phyloP scores from a whole-genome alignment of 2,888 invertebrate genomes.

The Acrobasis suavella region DNA sequence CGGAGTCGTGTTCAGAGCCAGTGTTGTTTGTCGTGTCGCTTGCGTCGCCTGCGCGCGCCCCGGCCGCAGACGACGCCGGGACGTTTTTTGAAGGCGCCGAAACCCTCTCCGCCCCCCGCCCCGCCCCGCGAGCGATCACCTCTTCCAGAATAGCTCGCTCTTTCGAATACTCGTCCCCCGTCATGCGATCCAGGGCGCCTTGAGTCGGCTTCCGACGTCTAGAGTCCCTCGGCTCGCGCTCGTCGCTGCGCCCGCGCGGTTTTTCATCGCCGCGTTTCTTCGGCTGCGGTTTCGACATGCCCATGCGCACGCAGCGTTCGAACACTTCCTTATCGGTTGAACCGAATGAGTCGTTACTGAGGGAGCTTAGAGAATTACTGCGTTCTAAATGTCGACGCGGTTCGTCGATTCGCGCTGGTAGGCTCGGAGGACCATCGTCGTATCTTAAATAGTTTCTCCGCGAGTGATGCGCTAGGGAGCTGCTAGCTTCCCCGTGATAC shows the following conservation, averaged over 20 bases:
- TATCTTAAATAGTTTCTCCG: not conserved
- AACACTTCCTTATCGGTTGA: slow-evolving; percentile 86
- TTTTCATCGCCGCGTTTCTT: slow-evolving; percentile 37
- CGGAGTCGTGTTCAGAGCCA: slow-evolving; percentile 65
- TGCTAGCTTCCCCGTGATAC: slow-evolving; percentile 39
- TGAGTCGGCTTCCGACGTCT: slow-evolving; percentile 28
- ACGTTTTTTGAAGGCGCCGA: slow-evolving; percentile 86
- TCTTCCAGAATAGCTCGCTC: slow-evolving; percentile 81
- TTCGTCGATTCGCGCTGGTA: slow-evolving; percentile 50
- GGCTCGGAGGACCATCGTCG: slow-evolving; percentile 43
- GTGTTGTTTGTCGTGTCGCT: slow-evolving; percentile 60
- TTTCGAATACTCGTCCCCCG: slow-evolving; percentile 51
- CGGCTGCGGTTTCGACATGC: slow-evolving; percentile 78
- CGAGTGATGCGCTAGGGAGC: slow-evolving; percentile 24
- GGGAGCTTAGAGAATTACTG: slow-evolving; percentile 59
- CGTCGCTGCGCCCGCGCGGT: slow-evolving; percentile 36
- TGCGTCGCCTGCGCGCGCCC: slow-evolving; percentile 78
- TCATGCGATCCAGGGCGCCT: slow-evolving; percentile 53
- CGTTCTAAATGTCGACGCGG: slow-evolving; percentile 34
- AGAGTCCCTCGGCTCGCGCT: slow-evolving; percentile 27
- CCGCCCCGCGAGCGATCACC: slow-evolving; percentile 84
- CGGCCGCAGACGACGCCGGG: slow-evolving; percentile 87
- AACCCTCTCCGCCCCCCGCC: slow-evolving; percentile 34
- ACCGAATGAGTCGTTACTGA: slow-evolving; percentile 81
- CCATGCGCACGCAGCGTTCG: slow-evolving; percentile 89